Base-by-base conservation (phyloP, 2,888 invertebrate species). In the Pristionchus exspectatus region DNA sequence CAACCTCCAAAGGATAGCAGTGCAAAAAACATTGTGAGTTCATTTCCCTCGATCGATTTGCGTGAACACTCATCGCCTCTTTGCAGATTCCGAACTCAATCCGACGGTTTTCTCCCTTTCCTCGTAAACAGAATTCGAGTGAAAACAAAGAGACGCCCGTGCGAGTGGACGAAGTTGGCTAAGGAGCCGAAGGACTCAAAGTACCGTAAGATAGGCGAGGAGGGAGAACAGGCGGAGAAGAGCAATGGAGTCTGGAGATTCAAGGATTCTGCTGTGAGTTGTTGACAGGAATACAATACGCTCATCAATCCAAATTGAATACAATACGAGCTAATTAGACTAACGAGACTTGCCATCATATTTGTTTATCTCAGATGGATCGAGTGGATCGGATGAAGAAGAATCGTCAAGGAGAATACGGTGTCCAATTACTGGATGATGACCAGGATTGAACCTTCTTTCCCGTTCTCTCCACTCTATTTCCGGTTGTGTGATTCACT, bases 381-480 rank as follows among this genome's bases (percentile, higher is more conserved):
- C 54, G 56, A 44, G 74, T 88, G 74, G 87, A 88, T 74, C 50
- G 56, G 24, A 88, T 88, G 87, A 88, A 88, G 74, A 88, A 88
- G 56, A 59, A 59, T 44, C 72, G 87, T 27, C 87, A 88, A 24
- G 87, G 87, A 74, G 74, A 88, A 44, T 88, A 88, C 87, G 87
- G 87, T 30, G 74, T 56, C 27, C 87, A 88, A 88, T 56, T 88
- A 88, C 87, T 88, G 30, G 87, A 74, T 10, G 56, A 59, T 74
- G 87, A 88, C 10, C 74, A 88, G 56, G 87, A 88, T 56, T 88
- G 56, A 69, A 44, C 59, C n/a, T 10, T 33, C 59, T 56, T 54
- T 56, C 27, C 54, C 59, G 9, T 33, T 24, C 30, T 59, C 59
- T 59, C 24, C 59, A 1, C 10, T 24, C 59, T n/a, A 85, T 85